Evolutionary conservation across 1,140 invertebrate genomes (phyloP), one percentile per base, ranked within the genome.

Genomic region (Antheraea mylitta): DNA sequence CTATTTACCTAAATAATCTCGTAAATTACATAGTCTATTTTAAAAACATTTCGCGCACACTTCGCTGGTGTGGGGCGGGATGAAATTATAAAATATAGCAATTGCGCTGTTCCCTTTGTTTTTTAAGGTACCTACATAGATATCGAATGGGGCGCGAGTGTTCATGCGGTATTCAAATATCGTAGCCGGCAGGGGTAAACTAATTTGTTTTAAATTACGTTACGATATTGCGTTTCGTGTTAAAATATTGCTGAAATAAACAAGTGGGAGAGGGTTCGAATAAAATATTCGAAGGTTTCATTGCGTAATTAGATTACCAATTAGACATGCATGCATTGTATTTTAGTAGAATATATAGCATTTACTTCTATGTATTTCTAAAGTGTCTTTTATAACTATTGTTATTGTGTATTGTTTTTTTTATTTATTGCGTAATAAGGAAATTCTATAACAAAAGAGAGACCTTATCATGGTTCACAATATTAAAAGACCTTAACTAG

Each of bases 201-300:
- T 90, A 91, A 91, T 90, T 91, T 81, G 87, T 89, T 90, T 91
- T 86, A 91, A 90, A 91, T 91, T 91, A 89, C 87, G 82, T 89
- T 89, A 90, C 85, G 87, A 89, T 90, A 91, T 90, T 91, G 78
- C 83, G 78, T 83, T 83, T 69, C 65, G 82, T 79, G 76, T 80
- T 91, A 83, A 89, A 89, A 89, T 89, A 89, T 91, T 76, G 80
- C 83, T 69, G 80, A 82, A 78, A 85, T 86, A 90, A 85, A 87
- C 79, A 82, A 75, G 68, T 38, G 69, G 70, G 75, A 88, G 85
- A 89, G 83, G 87, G 86, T 83, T 84, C 69, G 79, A 71, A 79
- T 80, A 81, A 86, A 80, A 82, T 84, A 86, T 85, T 77, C 79
- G 72, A 53, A 78, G 74, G 68, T 78, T 73, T 73, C 71, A 58